Conservation (phyloP, 2,113 vertebrate genomes). For the Opisthocomus hoazin region DNA sequence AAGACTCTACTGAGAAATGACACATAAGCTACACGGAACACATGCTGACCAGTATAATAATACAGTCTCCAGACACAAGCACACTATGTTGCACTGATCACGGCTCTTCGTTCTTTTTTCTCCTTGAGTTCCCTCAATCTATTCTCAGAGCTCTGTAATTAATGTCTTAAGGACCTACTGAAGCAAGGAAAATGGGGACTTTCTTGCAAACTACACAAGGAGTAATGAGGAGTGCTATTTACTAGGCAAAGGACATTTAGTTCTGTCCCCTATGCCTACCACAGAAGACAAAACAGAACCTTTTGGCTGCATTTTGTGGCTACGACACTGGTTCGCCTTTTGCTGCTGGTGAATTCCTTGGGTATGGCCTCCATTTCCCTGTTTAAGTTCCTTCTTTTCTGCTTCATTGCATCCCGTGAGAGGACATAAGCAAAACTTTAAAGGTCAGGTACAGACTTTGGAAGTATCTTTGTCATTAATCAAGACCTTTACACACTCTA, state of each 20-base stretch:
- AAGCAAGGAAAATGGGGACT: not conserved
- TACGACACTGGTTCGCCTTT: not conserved
- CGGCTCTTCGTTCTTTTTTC: not conserved
- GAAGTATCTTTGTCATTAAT: not conserved
- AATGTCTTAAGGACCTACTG: not conserved
- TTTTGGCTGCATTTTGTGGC: not conserved
- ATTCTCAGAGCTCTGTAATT: not conserved
- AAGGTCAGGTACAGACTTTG: not conserved
- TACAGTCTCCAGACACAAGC: not conserved
- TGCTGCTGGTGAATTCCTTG: not conserved
- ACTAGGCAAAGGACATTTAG: not conserved
- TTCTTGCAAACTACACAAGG: not conserved
- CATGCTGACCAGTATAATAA: not conserved
- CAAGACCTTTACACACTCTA: not conserved
- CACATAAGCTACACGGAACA: not conserved
- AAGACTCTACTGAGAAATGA: constrained; percentile 16
- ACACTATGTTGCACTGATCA: not conserved
- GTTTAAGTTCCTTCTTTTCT: not conserved
- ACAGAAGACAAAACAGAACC: not conserved
- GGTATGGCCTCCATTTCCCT: not conserved
- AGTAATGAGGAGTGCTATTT: not conserved
- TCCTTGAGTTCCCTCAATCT: not conserved
- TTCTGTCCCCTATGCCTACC: not conserved
- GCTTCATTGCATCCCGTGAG: not conserved
- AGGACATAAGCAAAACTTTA: not conserved